Evolutionary conservation across 1,140 invertebrate species (phyloP), one percentile per base, ranked within the genome.

Genomic region (Drosophila albomicans): DNA sequence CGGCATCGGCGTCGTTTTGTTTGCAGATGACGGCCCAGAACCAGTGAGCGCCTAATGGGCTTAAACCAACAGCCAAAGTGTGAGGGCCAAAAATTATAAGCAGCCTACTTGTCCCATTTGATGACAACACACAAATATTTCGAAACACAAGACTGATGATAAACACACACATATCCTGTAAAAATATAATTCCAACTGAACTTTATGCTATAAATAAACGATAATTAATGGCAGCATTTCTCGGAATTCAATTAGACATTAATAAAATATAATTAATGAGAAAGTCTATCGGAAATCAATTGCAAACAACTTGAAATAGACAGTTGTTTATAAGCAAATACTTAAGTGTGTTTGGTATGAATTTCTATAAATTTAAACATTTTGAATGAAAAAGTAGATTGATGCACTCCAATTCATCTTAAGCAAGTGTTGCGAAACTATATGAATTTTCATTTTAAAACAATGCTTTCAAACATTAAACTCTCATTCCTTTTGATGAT

Each of bases 31-130:
- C 48, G 49, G 49, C 41, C n/a, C 48, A 57, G 41, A 74, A 56
- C 43, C 65, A 57, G 7, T 61, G 71, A 57, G 49, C 71, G 48
- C 6, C 71, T 74, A 74, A 74, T 69, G 71, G 65, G 41, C 65
- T 74, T 69, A 62, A 30, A 35, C 46, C 20, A 56, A 15, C 38
- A 52, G 10, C 41, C 45, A 65, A 56, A 71, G 51, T 30, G 5
- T 52, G 28, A 30, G 25, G 28, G 20, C 51, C 61, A 49, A 41
- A 25, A 62, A 57, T 57, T 48, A 57, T 56, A 57, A 69, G 51
- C 49, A 63, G 51, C 35, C 57, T 32, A 75, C 65, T 74, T 74
- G 38, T 68, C n/a, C 13, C 48, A 49, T 56, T 62, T 69, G 45
- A 46, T 57, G 51, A 56, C 13, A 54, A 32, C 16, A 48, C 20